Base-by-base conservation (phyloP, 2,797 vertebrate genomes). In the Gastrophryne carolinensis region DNA sequence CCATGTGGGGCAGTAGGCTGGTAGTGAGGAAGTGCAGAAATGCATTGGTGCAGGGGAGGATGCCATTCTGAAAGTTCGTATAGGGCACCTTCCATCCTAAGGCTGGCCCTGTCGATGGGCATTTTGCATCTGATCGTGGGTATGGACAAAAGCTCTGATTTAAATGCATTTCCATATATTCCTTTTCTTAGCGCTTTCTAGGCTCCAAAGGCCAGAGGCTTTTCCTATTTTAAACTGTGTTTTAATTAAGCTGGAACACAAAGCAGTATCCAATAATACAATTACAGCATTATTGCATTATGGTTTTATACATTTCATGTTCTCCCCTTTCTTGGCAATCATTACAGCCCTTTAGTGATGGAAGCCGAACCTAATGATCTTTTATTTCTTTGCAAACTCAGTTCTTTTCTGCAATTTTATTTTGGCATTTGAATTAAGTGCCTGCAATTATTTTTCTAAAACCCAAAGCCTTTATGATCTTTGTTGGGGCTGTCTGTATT, bases 361-460 rank as follows among this genome's bases (percentile, higher is more conserved):
- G 63, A 78, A 65, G 53, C 75, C 60, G 41, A 76, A 57, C 77
- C 74, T 71, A 87, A 83, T 81, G 86, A 84, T 82, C 83, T 81
- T 80, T 78, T 82, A 84, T 87, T 86, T 82, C 1, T 82, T 80
- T 81, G 80, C 60, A 26, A 65, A 72, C 15, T 80, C 76, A 66
- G 73, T 57, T 72, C 62, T 78, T 82, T 81, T 72, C 53, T 65
- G 24, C 72, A 75, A 80, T 84, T 83, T 80, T 74, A 37, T 52
- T 78, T 62, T 87, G 85, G 86, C 79, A 85, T 83, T 84, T 84
- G 73, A 76, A 79, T 83, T 80, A 85, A 82, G 81, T 62, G 29
- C 75, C 77, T 72, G 81, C 70, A 62, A 67, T 24, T 81, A 79
- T 81, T 81, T n/a, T 82, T 73, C 75, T 75, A 76, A 79, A 82